Evolutionary conservation across 2,113 vertebrate genomes (phyloP).

Genomic region (Mus pahari): DNA sequence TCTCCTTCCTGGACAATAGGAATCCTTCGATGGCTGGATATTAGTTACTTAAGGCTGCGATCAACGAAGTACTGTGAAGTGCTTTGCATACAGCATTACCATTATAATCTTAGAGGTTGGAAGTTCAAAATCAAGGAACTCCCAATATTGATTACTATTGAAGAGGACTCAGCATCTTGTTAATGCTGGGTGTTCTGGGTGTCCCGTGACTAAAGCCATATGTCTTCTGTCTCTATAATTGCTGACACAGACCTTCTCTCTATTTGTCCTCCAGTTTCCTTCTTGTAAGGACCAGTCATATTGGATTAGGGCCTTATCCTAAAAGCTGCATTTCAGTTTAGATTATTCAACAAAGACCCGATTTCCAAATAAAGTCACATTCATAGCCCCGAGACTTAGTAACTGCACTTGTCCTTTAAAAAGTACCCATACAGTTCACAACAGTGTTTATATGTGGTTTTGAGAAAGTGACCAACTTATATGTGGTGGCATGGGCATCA

Average conservation of each 20-base stretch:
- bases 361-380: neutral
- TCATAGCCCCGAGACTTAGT: neutral
- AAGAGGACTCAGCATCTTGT: no score
- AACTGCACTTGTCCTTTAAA: neutral
- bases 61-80: neutral
- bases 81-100: neutral
- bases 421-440: neutral
- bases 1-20: neutral
- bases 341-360: neutral
- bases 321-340: neutral
- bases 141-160: neutral
- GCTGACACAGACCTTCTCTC: neutral
- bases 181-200: accelerated
- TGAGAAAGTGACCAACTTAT: neutral
- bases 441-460: neutral
- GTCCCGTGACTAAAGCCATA: neutral
- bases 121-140: neutral
- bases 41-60: neutral
- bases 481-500: neutral
- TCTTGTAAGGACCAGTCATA: neutral
- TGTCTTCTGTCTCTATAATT: neutral
- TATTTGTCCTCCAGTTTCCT: neutral
- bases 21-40: neutral
- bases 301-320: neutral
- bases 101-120: neutral